Conservation (phyloP, 2,113 vertebrate species). For the Chloroceryle aenea region DNA sequence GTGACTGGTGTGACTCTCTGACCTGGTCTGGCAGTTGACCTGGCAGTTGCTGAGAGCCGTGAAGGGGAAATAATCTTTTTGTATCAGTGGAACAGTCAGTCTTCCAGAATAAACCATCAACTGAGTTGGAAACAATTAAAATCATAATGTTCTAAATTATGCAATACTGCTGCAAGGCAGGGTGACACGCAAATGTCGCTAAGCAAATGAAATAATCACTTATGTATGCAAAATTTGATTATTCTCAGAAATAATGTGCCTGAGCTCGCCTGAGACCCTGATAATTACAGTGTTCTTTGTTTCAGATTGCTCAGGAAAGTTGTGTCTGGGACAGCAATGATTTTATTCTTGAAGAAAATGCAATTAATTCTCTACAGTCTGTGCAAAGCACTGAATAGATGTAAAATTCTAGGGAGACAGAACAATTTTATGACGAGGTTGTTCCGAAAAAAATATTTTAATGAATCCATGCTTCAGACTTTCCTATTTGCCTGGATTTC, state of each 20-base stretch:
- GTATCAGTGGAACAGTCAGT: neutral
- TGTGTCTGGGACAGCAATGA: neutral
- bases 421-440: neutral
- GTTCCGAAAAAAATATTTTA: neutral
- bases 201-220: constrained; percentile 15
- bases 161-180: neutral
- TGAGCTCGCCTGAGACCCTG: neutral
- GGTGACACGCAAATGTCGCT: neutral
- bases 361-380: neutral
- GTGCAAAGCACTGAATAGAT: neutral
- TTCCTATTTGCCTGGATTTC: neutral
- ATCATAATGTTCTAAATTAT: neutral
- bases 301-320: neutral
- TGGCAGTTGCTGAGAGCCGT: fast-evolving
- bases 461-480: neutral
- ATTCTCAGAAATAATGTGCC: neutral
- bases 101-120: neutral
- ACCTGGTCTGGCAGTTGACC: neutral
- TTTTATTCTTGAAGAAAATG: neutral
- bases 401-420: neutral
- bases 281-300: neutral
- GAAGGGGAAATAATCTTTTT: neutral
- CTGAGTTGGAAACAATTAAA: neutral
- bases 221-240: neutral
- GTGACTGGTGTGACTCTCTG: neutral